A percentile compares a stretch with the other conserved stretches of the same genome.
These are phyloP conservation scores for Xylocopa sonorina DNA, from an alignment of 1,140 invertebrate species.

Conservation along the genomic window DNA sequence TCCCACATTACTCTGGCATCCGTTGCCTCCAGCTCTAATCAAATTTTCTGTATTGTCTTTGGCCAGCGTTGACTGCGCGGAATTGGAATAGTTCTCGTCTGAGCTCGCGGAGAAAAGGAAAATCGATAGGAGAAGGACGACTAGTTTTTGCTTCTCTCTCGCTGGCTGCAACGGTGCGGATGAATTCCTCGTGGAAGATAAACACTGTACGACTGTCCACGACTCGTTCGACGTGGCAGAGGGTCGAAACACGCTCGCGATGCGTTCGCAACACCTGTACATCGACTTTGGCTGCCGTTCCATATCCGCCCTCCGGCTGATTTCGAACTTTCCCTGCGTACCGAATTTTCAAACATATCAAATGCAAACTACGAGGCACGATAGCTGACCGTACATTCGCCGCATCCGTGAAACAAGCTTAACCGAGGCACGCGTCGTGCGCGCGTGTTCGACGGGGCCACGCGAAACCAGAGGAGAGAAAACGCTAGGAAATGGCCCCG, in stretches of 20 bases:
- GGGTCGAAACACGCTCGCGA: neutral
- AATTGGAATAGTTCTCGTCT: constrained; percentile 1
- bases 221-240: constrained; percentile 17
- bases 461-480: constrained; percentile 19
- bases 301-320: no score
- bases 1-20: neutral
- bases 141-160: neutral
- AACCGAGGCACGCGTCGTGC: constrained; percentile 13
- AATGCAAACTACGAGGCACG: constrained; percentile 52
- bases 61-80: neutral
- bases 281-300: no score
- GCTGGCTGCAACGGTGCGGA: neutral
- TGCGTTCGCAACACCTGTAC: neutral
- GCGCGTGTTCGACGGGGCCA: neutral
- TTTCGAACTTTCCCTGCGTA: no score
- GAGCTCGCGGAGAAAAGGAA: neutral
- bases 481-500: neutral
- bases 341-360: constrained; percentile 76
- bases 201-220: neutral
- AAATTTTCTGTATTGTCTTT: constrained; percentile 1
- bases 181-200: constrained; percentile 15
- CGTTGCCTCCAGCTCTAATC: neutral
- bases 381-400: constrained; percentile 41
- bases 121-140: constrained; percentile 19
- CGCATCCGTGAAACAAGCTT: no score